phyloP scores from a whole-genome alignment of 2,797 vertebrate genomes.

The Molossus molossus region DNA sequence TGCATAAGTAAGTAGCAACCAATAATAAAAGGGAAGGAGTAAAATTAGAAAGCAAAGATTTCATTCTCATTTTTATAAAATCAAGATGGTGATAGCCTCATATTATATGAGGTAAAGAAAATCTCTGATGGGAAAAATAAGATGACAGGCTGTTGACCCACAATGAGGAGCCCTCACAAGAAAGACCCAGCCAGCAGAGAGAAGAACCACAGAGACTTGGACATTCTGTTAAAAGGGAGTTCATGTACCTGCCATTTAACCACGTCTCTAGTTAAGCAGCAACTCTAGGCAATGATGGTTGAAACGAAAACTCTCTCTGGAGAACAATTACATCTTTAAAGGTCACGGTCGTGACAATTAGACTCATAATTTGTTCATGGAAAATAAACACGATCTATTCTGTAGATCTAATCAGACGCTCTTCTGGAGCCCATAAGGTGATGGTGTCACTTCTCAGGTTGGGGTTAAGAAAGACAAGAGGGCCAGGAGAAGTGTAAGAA shows the following conservation, averaged over 20 bases:
- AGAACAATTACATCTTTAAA: conserved; percentile 21
- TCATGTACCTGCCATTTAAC: background rate
- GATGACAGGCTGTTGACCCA: background rate
- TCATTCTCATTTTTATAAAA: conserved; percentile 53
- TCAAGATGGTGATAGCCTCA: background rate
- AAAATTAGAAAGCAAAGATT: background rate
- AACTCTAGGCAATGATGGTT: background rate
- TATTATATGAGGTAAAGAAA: conserved; percentile 36
- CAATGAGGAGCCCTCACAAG: background rate
- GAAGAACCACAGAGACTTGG: background rate
- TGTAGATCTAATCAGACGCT: background rate
- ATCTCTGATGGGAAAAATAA: conserved; percentile 45
- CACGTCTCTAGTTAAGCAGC: conserved; percentile 8
- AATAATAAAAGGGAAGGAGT: conserved; percentile 54
- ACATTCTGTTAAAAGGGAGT: background rate
- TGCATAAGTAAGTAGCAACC: conserved; percentile 8
- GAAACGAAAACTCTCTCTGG: background rate
- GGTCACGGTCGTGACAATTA: background rate
- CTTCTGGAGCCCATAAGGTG: background rate
- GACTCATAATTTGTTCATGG: background rate
- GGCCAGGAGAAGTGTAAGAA: background rate
- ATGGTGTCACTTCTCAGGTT: background rate
- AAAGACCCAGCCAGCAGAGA: background rate
- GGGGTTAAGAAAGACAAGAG: background rate
- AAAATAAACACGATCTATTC: background rate